Conservation (phyloP, 2,113 vertebrate genomes). For the Platycercus adscitus region DNA sequence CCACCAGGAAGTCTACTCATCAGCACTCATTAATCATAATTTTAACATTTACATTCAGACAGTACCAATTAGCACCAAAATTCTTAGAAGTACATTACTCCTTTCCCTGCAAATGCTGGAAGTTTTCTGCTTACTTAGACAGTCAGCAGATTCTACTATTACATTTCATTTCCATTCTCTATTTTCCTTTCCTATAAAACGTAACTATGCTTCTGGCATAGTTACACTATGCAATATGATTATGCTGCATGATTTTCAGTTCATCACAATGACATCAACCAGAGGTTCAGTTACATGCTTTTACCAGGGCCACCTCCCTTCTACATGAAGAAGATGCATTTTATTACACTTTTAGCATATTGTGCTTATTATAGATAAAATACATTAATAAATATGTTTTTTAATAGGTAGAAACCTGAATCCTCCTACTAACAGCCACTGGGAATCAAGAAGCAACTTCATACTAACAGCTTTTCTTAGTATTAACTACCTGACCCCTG, state of each 20-base stretch:
- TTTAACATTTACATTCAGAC: not conserved
- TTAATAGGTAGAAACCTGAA: not conserved
- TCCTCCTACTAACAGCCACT: not conserved
- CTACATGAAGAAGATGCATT: not conserved
- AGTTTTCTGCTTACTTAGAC: not conserved
- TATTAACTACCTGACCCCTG: not conserved
- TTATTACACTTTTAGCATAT: not conserved
- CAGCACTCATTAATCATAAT: not conserved
- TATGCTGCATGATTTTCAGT: not conserved
- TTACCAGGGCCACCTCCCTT: not conserved
- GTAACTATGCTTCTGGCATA: not conserved
- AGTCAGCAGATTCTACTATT: not conserved
- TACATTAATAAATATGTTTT: not conserved
- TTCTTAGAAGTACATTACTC: not conserved
- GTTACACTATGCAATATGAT: not conserved
- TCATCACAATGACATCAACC: not conserved
- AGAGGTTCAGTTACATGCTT: not conserved
- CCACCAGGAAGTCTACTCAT: not conserved
- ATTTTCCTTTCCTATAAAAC: not conserved
- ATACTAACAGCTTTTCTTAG: not conserved
- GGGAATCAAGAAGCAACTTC: not conserved
- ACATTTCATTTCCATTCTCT: not conserved
- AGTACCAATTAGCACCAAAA: not conserved
- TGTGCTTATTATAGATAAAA: not conserved
- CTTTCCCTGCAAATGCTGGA: not conserved